Evolutionary conservation across 2,888 invertebrate genomes (phyloP).

Genomic region (Archaeoteleia sp.): DNA sequence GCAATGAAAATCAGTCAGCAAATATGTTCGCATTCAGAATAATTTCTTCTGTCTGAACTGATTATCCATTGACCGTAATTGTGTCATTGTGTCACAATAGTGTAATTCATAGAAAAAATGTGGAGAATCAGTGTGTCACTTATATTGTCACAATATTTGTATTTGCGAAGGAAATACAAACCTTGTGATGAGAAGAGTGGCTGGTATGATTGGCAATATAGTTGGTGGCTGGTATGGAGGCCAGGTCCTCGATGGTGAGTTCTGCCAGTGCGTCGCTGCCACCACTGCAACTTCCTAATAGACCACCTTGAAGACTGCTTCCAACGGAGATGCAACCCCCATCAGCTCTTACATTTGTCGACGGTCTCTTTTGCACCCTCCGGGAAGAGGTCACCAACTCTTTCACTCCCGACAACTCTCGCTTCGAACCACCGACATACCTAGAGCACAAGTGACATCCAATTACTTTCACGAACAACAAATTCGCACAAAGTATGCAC

Average conservation of each 20-base stretch:
- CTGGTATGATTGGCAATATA: constrained; percentile 69
- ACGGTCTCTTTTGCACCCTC: constrained; percentile 67
- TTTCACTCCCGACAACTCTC: constrained; percentile 69
- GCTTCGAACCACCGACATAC: constrained; percentile 66
- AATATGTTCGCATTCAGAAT: too few relatives aligned
- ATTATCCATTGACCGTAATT: too few relatives aligned
- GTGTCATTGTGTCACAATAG: too few relatives aligned
- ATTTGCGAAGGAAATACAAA: too few relatives aligned
- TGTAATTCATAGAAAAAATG: too few relatives aligned
- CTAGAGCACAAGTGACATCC: constrained; percentile 51
- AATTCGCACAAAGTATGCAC: too few relatives aligned
- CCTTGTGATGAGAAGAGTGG: constrained; percentile 73
- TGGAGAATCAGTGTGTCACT: too few relatives aligned
- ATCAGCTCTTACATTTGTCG: constrained; percentile 66
- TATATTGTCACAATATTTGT: too few relatives aligned
- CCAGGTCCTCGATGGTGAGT: constrained; percentile 73
- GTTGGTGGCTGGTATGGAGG: constrained; percentile 71
- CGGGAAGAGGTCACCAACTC: constrained; percentile 68
- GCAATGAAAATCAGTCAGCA: too few relatives aligned
- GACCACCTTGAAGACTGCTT: constrained; percentile 53
- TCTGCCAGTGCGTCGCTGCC: constrained; percentile 72
- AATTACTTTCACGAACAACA: too few relatives aligned
- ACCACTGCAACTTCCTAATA: constrained; percentile 69
- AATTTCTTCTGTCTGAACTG: too few relatives aligned
- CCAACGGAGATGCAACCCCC: constrained; percentile 55